Evolutionary conservation across 2,888 invertebrate species (phyloP).

Genomic region (Lottia scabra): DNA sequence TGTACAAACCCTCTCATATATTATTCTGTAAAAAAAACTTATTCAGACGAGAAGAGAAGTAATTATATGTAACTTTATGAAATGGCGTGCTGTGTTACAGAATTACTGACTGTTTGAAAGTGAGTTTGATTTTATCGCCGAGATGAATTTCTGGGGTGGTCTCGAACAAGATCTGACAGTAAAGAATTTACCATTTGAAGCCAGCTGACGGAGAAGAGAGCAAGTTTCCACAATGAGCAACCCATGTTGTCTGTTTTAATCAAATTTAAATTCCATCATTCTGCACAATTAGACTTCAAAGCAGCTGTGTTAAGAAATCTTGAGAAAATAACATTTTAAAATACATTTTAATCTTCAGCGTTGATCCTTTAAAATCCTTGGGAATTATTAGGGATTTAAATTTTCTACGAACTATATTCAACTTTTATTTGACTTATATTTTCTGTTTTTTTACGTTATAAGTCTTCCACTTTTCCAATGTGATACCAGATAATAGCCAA

Average conservation of each 20-base stretch:
- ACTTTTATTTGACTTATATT: no score
- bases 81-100: neutral
- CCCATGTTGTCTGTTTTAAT: neutral
- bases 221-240: neutral
- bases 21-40: neutral
- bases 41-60: neutral
- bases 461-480: no score
- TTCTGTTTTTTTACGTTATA: no score
- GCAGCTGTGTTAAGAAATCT: neutral
- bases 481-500: no score
- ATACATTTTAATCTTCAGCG: no score
- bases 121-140: neutral
- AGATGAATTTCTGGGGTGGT: neutral
- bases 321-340: neutral
- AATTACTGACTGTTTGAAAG: neutral
- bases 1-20: no score
- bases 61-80: constrained; percentile 4
- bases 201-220: neutral
- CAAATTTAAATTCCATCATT: neutral
- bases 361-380: no score
- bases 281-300: neutral
- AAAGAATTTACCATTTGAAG: neutral
- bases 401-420: no score
- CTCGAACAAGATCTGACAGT: neutral
- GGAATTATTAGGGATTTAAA: no score